Evolutionary conservation across 2,888 invertebrate genomes (phyloP), one percentile per base, ranked within the genome.

Genomic region (Lamellibrachia columna): DNA sequence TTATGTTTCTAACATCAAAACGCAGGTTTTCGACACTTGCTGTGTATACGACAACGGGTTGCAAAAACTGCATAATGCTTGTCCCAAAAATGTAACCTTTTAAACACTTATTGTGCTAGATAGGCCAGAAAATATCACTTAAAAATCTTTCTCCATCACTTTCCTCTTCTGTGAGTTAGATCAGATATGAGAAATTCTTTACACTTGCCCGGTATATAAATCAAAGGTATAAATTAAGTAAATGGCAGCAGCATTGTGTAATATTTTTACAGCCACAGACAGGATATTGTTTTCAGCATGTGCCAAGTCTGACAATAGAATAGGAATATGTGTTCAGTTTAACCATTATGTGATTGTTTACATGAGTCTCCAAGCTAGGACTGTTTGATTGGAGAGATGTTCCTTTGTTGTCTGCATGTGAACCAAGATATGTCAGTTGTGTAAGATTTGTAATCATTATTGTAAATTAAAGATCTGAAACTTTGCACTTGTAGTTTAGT

Each of bases 271-370:
- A n/a, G n/a, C 75, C 75, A 15, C 6, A 75, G 22, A 75, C n/a
- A 75, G 22, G n/a, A 15, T 60, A 60, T 75, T 22, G 75, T 75
- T n/a, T 75, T 75, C 75, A 75, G 75, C 6, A 75, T 75, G 75
- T 75, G 75, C 22, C 75, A 75, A 75, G 75, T 75, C 15, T 22
- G n/a, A 75, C 40, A 75, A 75, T 22, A 22, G 22, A n/a, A 22
- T 8, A 91, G 28, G 7, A 91, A 28, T 91, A 92, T 9, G n/a
- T 55, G 28, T 28, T 91, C 28, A 8, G 91, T 55, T 53, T 53
- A 52, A 91, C 52, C 91, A 60, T 75, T 91, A 40, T 40, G 40
- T 40, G n/a, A 60, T 53, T 91, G 91, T 91, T 53, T 92, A 91
- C 40, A 40, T 91, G 55, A 9, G 55, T 55, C 9, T 55, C 55